These are phyloP conservation scores for Pteromalus puparum DNA, from an alignment of 1,140 invertebrate species.

Conservation along the genomic window DNA sequence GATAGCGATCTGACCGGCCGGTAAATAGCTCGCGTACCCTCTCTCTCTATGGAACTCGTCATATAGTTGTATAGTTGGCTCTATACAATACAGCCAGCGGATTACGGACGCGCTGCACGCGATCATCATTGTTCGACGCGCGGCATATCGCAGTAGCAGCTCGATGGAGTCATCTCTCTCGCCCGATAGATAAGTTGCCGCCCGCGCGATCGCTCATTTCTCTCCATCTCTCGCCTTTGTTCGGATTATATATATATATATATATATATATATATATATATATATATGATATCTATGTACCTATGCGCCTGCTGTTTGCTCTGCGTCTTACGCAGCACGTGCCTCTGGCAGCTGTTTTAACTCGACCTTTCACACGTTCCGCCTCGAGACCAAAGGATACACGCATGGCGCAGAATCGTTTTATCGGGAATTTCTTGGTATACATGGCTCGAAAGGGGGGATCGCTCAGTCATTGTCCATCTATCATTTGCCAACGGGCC, in stretches of 20 bases:
- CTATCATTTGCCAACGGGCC: constrained; percentile 20
- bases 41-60: not conserved
- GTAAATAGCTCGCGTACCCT: not conserved
- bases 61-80: not conserved
- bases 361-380: not conserved
- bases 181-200: not conserved
- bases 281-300: too few species aligned
- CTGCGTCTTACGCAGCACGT: constrained; percentile 15
- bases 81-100: not conserved
- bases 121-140: constrained; percentile 9
- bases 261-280: too few species aligned
- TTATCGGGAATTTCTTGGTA: constrained; percentile 5
- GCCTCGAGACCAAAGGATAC: not conserved
- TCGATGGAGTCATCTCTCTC: not conserved
- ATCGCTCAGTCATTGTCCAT: constrained; percentile 30
- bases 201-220: constrained; percentile 1
- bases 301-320: not conserved
- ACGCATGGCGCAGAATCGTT: not conserved
- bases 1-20: constrained; percentile 14
- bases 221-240: not conserved
- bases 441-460: not conserved
- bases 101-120: not conserved
- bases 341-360: not conserved
- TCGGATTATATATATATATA: not conserved
- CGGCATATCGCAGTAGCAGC: not conserved